Evolutionary conservation across 2,888 invertebrate genomes (phyloP).

Genomic region (Drosophila fulvimacula): DNA sequence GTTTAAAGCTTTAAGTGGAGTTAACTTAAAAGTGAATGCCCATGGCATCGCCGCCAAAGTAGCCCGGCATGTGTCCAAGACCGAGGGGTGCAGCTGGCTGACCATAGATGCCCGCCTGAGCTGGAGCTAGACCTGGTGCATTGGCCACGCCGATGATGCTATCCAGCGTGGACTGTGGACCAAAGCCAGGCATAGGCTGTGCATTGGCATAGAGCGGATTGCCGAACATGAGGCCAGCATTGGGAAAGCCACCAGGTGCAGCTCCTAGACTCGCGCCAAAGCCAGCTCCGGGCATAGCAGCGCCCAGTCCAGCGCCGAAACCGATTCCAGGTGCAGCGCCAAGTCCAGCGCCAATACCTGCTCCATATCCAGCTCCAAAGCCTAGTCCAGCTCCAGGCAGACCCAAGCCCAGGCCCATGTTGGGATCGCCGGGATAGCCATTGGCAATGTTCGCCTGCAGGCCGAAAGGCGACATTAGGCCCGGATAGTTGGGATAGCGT

Average conservation of each 20-base stretch:
- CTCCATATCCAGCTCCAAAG: slow-evolving; percentile 8
- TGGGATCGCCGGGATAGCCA: slow-evolving; percentile 51
- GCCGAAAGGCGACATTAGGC: slow-evolving; percentile 44
- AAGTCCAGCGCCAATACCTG: background rate
- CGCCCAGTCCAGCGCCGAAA: background rate
- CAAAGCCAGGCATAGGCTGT: slow-evolving; percentile 54
- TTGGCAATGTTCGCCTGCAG: slow-evolving; percentile 54
- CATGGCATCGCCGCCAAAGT: slow-evolving; percentile 22
- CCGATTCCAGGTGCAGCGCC: background rate
- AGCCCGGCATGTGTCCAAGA: slow-evolving; percentile 27
- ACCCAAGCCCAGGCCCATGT: slow-evolving; percentile 31
- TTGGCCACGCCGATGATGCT: slow-evolving; percentile 63
- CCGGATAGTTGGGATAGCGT: slow-evolving; percentile 60
- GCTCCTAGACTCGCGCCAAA: background rate
- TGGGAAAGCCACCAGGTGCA: slow-evolving; percentile 24
- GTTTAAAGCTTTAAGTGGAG: background rate
- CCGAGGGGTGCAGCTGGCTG: slow-evolving; percentile 10
- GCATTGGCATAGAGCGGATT: slow-evolving; percentile 40
- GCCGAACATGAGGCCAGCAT: slow-evolving; percentile 49
- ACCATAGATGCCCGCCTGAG: slow-evolving; percentile 38
- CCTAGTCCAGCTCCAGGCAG: slow-evolving; percentile 2
- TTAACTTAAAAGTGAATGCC: background rate
- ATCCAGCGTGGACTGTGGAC: slow-evolving; percentile 49
- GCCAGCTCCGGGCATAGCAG: slow-evolving; percentile 7
- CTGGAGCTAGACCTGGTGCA: slow-evolving; percentile 44